Conservation (phyloP, 92 coral and sea anemone genomes). For the Siderastrea siderea region DNA sequence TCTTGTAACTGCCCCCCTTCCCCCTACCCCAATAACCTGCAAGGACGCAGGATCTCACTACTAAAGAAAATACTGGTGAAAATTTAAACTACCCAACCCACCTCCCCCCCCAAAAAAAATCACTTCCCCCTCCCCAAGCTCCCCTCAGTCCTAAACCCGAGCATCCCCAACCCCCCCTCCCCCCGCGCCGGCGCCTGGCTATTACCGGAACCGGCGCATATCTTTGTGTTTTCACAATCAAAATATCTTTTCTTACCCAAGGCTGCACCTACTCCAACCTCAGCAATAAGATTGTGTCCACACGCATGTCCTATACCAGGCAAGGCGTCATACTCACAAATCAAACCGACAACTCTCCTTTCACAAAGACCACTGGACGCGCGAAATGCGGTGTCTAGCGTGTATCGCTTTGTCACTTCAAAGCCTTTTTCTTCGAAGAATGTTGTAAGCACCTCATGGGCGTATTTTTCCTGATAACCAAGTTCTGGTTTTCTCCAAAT, state of each 20-base stretch:
- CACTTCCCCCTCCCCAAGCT: no score
- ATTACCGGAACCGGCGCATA: no score
- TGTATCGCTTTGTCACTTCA: constrained; percentile 55
- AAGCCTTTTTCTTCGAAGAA: constrained; percentile 80
- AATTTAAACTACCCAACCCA: no score
- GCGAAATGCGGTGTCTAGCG: constrained; percentile 84
- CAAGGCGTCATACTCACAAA: constrained; percentile 95
- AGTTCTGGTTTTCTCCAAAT: constrained; percentile 93
- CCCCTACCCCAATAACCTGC: no score
- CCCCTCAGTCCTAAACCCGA: no score
- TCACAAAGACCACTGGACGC: constrained; percentile 61
- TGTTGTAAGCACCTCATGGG: constrained; percentile 75
- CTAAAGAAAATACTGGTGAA: no score
- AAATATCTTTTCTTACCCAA: constrained; percentile 61
- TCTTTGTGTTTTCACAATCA: neutral
- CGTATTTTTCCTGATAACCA: constrained; percentile 74
- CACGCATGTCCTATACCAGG: constrained; percentile 97
- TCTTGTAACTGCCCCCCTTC: no score
- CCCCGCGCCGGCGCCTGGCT: neutral
- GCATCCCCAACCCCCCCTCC: no score
- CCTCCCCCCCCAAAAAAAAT: no score
- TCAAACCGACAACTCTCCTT: constrained; percentile 72
- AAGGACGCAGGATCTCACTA: no score
- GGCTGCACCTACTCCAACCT: constrained; percentile 95
- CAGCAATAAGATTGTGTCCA: constrained; percentile 96